Evolutionary conservation across 1,140 invertebrate genomes (phyloP).

Genomic region (Oryctes rhinoceros): DNA sequence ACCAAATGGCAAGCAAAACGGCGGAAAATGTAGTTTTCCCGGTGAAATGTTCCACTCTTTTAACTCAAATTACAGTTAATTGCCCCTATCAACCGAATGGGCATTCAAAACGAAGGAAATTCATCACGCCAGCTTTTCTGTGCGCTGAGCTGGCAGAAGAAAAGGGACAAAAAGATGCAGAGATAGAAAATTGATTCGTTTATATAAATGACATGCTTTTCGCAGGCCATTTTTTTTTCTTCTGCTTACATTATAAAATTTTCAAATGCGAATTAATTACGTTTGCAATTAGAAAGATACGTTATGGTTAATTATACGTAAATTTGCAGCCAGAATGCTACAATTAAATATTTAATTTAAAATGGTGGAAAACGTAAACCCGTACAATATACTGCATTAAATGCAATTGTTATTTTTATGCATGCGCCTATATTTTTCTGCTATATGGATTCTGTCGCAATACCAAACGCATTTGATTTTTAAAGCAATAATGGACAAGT

Average conservation of each 20-base stretch:
- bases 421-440: too few relatives aligned
- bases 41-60: neutral
- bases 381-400: too few relatives aligned
- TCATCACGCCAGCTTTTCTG: neutral
- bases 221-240: neutral
- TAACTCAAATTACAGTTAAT: slow-evolving; percentile 19
- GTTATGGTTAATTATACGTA: neutral
- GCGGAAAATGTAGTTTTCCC: neutral
- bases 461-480: too few relatives aligned
- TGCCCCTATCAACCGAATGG: slow-evolving; percentile 1
- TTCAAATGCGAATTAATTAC: neutral
- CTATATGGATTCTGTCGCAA: too few relatives aligned
- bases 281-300: neutral
- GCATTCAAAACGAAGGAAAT: neutral
- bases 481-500: too few relatives aligned
- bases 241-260: neutral
- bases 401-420: too few relatives aligned
- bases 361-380: too few relatives aligned
- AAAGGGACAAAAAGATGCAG: neutral
- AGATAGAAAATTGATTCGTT: slow-evolving; percentile 19
- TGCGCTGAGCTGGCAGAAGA: neutral
- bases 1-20: neutral
- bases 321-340: neutral
- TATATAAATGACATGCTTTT: slow-evolving; percentile 2
- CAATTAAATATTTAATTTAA: too few relatives aligned